phyloP scores from a whole-genome alignment of 2,888 invertebrate genomes.

The Mesorhabditis belari region DNA sequence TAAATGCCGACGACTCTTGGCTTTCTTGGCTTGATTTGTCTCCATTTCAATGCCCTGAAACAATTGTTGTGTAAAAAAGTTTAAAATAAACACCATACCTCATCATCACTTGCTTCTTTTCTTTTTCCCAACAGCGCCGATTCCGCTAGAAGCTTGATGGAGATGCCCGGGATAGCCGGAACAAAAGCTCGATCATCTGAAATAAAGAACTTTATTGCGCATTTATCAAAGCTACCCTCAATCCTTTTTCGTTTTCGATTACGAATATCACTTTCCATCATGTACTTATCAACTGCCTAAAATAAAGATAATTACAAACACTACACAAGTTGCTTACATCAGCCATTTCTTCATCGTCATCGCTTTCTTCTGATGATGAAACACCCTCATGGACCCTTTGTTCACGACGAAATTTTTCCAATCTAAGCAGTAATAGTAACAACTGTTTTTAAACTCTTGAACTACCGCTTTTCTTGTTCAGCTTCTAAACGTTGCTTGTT shows the following conservation, averaged over 20 bases:
- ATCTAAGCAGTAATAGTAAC: slow-evolving; percentile 7
- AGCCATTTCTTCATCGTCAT: slow-evolving; percentile 47
- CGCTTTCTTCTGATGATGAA: slow-evolving; percentile 32
- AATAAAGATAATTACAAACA: not conserved
- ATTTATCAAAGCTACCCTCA: not conserved
- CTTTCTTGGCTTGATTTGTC: not conserved
- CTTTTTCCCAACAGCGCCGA: not conserved
- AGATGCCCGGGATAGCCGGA: not conserved
- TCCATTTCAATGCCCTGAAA: not conserved
- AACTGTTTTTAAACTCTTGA: not conserved
- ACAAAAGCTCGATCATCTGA: not conserved
- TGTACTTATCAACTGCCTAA: not conserved
- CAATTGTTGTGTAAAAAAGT: not conserved
- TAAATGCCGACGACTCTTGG: not conserved
- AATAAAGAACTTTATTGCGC: not conserved
- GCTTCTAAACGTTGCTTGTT: slow-evolving; percentile 30
- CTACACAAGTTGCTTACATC: slow-evolving; percentile 25
- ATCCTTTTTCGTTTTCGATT: not conserved
- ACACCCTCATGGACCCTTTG: not conserved
- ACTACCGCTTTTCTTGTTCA: slow-evolving; percentile 5
- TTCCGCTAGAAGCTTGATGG: not conserved
- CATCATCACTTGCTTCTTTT: not conserved
- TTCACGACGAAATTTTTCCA: slow-evolving; percentile 23
- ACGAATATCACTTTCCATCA: not conserved
- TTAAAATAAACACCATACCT: too few species aligned